Percentiles rank a stretch among this genome's conserved stretches.
Conservation (phyloP, 2,888 invertebrate species). For the Apoderus coryli region DNA sequence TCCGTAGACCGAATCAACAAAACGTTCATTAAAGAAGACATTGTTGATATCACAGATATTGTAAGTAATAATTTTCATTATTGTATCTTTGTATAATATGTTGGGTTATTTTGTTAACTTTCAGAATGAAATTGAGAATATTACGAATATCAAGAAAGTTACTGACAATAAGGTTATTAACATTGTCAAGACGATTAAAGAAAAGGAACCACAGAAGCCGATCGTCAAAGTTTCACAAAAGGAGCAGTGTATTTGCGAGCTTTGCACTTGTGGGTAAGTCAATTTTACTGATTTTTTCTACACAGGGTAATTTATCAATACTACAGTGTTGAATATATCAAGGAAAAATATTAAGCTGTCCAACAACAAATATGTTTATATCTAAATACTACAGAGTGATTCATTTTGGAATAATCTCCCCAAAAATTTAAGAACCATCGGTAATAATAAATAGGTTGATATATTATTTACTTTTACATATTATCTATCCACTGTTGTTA, state of each 20-base stretch:
- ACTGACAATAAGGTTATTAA: constrained; percentile 39
- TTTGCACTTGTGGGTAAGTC: constrained; percentile 83
- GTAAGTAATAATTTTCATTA: constrained; percentile 24
- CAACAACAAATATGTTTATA: no score
- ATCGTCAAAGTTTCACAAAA: constrained; percentile 38
- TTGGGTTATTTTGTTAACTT: constrained; percentile 14
- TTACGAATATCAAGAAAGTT: constrained; percentile 31
- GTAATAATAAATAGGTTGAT: no score
- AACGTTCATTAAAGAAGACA: constrained; percentile 40
- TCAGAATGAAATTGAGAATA: constrained; percentile 31
- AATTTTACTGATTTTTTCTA: no score
- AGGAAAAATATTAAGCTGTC: no score
- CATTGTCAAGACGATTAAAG: constrained; percentile 31
- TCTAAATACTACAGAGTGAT: no score
- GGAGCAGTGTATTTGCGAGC: constrained; percentile 80
- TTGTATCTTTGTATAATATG: constrained; percentile 1
- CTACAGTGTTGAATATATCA: no score
- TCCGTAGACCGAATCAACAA: constrained; percentile 34
- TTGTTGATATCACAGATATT: constrained; percentile 42
- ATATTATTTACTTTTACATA: no score
- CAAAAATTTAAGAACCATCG: no score
- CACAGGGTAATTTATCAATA: no score
- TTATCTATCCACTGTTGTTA: no score
- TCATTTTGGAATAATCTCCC: no score
- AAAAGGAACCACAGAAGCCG: constrained; percentile 28